A percentile compares a stretch with the other conserved stretches of the same genome.
Evolutionary conservation across 2,888 invertebrate genomes (phyloP).

Genomic region (Aphidius colemani): DNA sequence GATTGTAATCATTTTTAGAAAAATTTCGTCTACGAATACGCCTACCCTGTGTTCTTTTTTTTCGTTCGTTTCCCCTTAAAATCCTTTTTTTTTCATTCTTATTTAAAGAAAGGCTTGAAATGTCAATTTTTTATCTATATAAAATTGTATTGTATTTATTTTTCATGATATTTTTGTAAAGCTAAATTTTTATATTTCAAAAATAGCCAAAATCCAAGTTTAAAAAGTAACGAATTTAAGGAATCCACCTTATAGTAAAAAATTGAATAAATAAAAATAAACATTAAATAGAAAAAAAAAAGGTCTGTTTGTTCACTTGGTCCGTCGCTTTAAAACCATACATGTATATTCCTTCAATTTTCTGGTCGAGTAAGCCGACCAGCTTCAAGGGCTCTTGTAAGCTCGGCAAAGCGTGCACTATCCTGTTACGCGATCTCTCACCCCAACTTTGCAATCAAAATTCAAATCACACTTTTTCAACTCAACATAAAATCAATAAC

Average conservation of each 20-base stretch:
- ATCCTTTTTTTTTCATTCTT: slow-evolving; percentile 27
- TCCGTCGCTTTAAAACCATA: slow-evolving; percentile 52
- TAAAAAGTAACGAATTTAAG: background rate
- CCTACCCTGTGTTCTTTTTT: slow-evolving; percentile 35
- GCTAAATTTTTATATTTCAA: background rate
- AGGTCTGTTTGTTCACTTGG: slow-evolving; percentile 39
- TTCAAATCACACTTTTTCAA: slow-evolving; percentile 60
- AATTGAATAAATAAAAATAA: background rate
- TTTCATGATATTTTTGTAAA: too few relatives aligned
- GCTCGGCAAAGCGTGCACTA: slow-evolving; percentile 60
- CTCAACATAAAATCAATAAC: slow-evolving; percentile 59
- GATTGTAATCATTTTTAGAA: slow-evolving; percentile 53
- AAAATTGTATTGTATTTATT: too few relatives aligned
- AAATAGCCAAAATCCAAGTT: background rate
- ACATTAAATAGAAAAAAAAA: slow-evolving; percentile 9
- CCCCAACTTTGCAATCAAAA: slow-evolving; percentile 56
- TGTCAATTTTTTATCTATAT: background rate
- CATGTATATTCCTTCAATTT: slow-evolving; percentile 57
- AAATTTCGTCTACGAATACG: slow-evolving; percentile 49
- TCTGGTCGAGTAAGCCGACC: slow-evolving; percentile 57
- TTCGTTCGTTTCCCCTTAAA: slow-evolving; percentile 31
- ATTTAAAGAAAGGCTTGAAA: background rate
- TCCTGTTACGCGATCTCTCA: slow-evolving; percentile 60
- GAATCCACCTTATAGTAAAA: background rate
- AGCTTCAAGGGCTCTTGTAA: slow-evolving; percentile 55